Conservation (phyloP, 2,113 vertebrate species). For the Triplophysa tibetana region DNA sequence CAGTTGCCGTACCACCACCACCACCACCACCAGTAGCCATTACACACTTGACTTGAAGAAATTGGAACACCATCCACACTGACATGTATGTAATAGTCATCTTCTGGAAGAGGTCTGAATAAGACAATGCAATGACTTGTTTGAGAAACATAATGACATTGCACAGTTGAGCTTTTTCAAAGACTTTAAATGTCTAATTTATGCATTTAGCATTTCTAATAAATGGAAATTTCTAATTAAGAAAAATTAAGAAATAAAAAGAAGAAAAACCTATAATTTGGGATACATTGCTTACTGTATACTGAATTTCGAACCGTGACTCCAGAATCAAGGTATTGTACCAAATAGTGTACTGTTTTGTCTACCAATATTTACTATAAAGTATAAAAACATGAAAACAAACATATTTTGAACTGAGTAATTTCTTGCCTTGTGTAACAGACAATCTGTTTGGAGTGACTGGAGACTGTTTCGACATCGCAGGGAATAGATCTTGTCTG, state of each 20-base stretch:
- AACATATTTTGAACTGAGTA: too few species aligned
- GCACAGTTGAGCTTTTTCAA: not conserved
- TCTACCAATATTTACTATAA: too few species aligned
- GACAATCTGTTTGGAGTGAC: constrained; percentile 74
- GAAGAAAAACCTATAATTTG: too few species aligned
- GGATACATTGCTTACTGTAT: too few species aligned
- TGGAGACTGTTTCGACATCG: constrained; percentile 84
- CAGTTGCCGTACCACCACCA: constrained; percentile 56
- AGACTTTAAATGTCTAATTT: too few species aligned
- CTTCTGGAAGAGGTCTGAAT: constrained; percentile 75
- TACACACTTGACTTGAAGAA: constrained; percentile 65
- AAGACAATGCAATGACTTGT: not conserved
- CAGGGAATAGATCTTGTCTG: constrained; percentile 74
- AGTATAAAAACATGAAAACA: too few species aligned
- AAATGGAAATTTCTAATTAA: too few species aligned
- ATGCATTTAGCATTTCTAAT: too few species aligned
- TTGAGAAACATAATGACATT: not conserved
- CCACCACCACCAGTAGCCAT: constrained; percentile 38
- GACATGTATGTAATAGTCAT: constrained; percentile 71
- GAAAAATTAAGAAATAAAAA: too few species aligned
- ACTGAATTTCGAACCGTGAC: too few species aligned
- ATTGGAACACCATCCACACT: constrained; percentile 77
- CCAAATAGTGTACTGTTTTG: too few species aligned
- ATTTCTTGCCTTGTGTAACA: constrained; percentile 81
- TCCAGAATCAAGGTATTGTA: too few species aligned